These are phyloP conservation scores for Pedetes capensis DNA, from an alignment of 2,113 vertebrate species.

Conservation along the genomic window DNA sequence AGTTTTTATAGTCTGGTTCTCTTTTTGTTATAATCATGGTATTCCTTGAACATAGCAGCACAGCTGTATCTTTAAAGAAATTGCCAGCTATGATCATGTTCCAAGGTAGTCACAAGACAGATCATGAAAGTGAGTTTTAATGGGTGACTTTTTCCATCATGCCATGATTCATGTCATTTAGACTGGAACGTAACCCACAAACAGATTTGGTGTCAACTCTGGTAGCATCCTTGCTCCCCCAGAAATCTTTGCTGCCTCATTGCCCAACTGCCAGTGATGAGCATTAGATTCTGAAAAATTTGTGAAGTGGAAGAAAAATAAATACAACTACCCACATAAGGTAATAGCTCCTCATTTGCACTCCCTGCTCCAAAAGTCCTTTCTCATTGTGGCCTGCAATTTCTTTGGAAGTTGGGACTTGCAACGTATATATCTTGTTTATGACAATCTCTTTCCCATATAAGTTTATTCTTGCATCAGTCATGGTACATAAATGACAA, in stretches of 20 bases:
- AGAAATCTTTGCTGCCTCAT: slow-evolving; percentile 51
- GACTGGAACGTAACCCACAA: slow-evolving; percentile 69
- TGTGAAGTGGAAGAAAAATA: slow-evolving; percentile 47
- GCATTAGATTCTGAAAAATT: slow-evolving; percentile 11
- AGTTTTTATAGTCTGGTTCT: slow-evolving; percentile 53
- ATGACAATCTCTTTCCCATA: slow-evolving; percentile 40
- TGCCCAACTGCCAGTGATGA: slow-evolving; percentile 45
- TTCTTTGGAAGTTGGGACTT: slow-evolving; percentile 27
- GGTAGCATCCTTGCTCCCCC: slow-evolving; percentile 32
- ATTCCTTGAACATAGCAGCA: not conserved
- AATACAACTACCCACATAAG: slow-evolving; percentile 8
- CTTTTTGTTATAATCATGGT: slow-evolving; percentile 54
- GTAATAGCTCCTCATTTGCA: not conserved
- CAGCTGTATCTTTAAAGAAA: slow-evolving; percentile 31
- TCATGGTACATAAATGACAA: slow-evolving; percentile 37
- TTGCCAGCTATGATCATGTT: slow-evolving; percentile 47
- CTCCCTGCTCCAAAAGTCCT: not conserved
- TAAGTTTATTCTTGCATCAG: slow-evolving; percentile 20
- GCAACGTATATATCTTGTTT: not conserved
- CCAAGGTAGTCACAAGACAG: slow-evolving; percentile 71
- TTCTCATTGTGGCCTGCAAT: slow-evolving; percentile 33
- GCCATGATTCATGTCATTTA: slow-evolving; percentile 64
- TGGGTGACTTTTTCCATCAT: slow-evolving; percentile 71
- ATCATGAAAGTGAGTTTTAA: slow-evolving; percentile 67
- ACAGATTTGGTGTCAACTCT: slow-evolving; percentile 58